phyloP scores from a whole-genome alignment of 2,113 vertebrate species.

The Corvus moneduloides region DNA sequence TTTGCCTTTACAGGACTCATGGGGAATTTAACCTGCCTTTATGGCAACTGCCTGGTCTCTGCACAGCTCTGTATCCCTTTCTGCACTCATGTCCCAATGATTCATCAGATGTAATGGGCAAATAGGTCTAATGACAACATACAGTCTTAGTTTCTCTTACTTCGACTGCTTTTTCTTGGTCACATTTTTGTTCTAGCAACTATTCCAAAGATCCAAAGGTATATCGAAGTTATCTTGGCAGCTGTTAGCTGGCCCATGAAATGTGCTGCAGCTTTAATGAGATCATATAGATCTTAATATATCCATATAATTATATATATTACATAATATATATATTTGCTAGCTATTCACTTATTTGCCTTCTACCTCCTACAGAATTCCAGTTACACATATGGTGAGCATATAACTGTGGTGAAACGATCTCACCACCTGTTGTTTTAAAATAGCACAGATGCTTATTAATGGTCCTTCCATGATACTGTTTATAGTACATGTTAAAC shows the following conservation, averaged over 20 bases:
- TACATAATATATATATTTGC: slow-evolving; percentile 55
- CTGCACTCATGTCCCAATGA: background rate
- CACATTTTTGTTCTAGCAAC: background rate
- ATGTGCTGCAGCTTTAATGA: slow-evolving; percentile 53
- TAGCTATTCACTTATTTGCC: slow-evolving; percentile 56
- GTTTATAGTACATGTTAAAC: slow-evolving; percentile 59
- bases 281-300: slow-evolving; percentile 35
- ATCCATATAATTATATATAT: slow-evolving; percentile 36
- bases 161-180: background rate
- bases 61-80: background rate
- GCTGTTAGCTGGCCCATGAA: slow-evolving; percentile 7
- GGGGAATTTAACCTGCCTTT: background rate
- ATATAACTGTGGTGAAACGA: slow-evolving; percentile 56
- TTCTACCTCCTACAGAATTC: slow-evolving; percentile 58
- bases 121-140: background rate
- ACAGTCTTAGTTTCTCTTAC: background rate
- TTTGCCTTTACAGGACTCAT: background rate
- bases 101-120: background rate
- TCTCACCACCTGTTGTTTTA: slow-evolving; percentile 65
- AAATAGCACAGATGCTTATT: slow-evolving; percentile 63
- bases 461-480: slow-evolving; percentile 50
- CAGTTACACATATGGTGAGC: slow-evolving; percentile 56
- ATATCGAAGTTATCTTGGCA: background rate
- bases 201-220: background rate
- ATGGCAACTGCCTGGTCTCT: background rate